Conservation (phyloP, 2,113 vertebrate species). For the Monarcha castaneiventris region DNA sequence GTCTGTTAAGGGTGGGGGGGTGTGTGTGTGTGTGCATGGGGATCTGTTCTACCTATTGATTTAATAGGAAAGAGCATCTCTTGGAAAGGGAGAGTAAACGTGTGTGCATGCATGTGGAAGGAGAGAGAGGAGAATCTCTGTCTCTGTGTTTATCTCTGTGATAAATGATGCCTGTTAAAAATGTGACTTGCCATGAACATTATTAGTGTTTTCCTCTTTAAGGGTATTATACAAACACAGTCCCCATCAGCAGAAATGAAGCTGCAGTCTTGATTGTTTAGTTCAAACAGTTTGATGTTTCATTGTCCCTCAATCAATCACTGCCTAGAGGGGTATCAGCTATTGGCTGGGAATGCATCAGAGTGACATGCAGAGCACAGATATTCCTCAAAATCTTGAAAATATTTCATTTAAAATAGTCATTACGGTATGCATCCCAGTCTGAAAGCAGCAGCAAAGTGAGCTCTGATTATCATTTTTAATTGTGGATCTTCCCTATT, state of each 20-base stretch:
- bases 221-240: not conserved
- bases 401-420: not conserved
- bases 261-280: constrained; percentile 1
- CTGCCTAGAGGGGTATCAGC: not conserved
- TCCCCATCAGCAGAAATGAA: not conserved
- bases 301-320: not conserved
- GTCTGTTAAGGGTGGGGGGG: not conserved
- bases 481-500: not conserved
- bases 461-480: not conserved
- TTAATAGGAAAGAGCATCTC: constrained; percentile 46
- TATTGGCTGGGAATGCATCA: not conserved
- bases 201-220: not conserved
- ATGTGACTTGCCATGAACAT: not conserved
- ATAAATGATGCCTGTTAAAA: constrained; percentile 36
- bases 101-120: constrained; percentile 57
- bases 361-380: not conserved
- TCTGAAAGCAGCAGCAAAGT: not conserved
- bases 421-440: not conserved
- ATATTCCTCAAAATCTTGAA: constrained; percentile 24
- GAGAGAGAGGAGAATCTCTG: not conserved
- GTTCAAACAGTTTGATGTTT: constrained; percentile 41
- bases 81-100: not conserved
- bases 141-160: constrained; percentile 20
- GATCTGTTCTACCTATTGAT: constrained; percentile 26
- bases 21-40: not conserved